phyloP scores from a whole-genome alignment of 1,140 invertebrate genomes.

The Microplitis demolitor region DNA sequence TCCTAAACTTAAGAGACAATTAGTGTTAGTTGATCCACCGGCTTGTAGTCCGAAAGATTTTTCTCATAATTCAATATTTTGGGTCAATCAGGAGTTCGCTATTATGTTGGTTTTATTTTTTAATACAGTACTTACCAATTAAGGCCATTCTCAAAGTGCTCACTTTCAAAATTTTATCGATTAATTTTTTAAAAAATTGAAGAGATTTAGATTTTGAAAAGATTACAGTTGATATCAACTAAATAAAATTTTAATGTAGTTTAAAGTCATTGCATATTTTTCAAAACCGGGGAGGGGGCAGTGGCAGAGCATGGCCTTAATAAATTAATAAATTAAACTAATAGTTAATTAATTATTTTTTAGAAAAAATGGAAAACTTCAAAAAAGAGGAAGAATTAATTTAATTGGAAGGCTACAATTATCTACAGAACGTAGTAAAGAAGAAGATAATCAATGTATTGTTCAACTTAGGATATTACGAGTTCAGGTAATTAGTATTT shows the following conservation, averaged over 20 bases:
- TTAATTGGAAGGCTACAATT: conserved; percentile 92
- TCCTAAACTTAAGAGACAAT: conserved; percentile 93
- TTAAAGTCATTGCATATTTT: too few relatives aligned
- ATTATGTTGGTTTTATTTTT: conserved; percentile 66
- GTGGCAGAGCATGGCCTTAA: neutral
- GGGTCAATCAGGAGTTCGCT: conserved; percentile 97
- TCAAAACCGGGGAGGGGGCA: too few relatives aligned
- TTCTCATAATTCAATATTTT: conserved; percentile 89
- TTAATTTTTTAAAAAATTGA: too few relatives aligned
- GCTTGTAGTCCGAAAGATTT: conserved; percentile 92
- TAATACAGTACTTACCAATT: neutral
- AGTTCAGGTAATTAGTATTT: conserved; percentile 66
- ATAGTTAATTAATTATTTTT: conserved; percentile 9
- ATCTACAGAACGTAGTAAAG: conserved; percentile 92
- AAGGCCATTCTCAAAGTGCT: too few relatives aligned
- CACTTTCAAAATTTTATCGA: too few relatives aligned
- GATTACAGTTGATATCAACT: too few relatives aligned
- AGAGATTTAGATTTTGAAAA: too few relatives aligned
- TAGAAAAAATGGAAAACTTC: conserved; percentile 92
- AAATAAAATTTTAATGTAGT: too few relatives aligned
- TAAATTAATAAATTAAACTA: too few relatives aligned
- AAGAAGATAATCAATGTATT: conserved; percentile 97
- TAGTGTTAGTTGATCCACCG: conserved; percentile 80
- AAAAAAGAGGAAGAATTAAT: conserved; percentile 92
- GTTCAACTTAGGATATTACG: conserved; percentile 92